These are phyloP conservation scores for Calameuta pallipes DNA, from an alignment of 2,888 invertebrate genomes.

Conservation along the genomic window DNA sequence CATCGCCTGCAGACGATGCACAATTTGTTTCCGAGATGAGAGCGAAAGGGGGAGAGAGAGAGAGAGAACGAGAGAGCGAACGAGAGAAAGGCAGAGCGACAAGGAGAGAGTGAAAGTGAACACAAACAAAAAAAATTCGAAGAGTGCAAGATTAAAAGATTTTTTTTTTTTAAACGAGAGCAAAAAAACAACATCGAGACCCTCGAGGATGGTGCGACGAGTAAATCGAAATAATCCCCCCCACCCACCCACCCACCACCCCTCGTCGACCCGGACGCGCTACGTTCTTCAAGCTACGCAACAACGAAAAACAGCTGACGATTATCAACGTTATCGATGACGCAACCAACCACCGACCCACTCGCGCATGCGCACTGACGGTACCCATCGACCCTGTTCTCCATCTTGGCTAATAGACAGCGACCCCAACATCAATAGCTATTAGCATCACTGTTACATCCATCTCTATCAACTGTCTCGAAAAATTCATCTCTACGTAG, in stretches of 20 bases:
- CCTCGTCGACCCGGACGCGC: conserved; percentile 17
- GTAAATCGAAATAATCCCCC: background rate
- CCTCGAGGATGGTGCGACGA: conserved; percentile 7
- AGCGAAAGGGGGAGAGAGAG: conserved; percentile 21
- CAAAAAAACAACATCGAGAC: conserved; percentile 1
- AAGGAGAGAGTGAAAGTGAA: conserved; percentile 10
- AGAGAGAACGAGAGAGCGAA: conserved; percentile 25
- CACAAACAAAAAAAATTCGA: background rate
- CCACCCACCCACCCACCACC: too few species aligned
- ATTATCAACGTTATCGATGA: background rate
- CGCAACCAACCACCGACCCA: background rate
- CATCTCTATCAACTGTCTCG: background rate
- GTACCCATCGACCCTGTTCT: background rate
- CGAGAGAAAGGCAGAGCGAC: conserved; percentile 23
- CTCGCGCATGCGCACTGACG: background rate
- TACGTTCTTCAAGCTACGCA: conserved; percentile 11
- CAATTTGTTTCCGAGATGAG: conserved; percentile 13
- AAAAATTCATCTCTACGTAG: background rate
- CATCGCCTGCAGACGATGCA: conserved; percentile 13
- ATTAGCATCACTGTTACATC: background rate
- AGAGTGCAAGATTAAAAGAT: conserved; percentile 5
- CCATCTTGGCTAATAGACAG: background rate
- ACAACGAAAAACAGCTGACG: conserved; percentile 4
- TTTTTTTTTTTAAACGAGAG: background rate
- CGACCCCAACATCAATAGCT: background rate